These are phyloP conservation scores for Siphamia tubifer DNA, from an alignment of 2,113 vertebrate genomes.

Conservation along the genomic window DNA sequence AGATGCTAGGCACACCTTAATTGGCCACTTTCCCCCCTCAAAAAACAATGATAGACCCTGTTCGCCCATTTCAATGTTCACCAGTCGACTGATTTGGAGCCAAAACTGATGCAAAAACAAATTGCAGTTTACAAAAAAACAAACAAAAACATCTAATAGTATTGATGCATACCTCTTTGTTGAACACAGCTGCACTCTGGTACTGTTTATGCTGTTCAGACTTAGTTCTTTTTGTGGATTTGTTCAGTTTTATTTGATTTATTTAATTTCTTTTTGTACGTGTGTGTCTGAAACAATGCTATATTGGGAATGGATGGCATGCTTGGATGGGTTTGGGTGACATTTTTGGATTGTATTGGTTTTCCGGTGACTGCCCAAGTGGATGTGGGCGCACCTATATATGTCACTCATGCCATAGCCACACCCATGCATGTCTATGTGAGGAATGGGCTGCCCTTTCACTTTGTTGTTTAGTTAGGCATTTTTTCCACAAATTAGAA, in stretches of 20 bases:
- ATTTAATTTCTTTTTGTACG: conserved; percentile 61
- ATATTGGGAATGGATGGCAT: conserved; percentile 78
- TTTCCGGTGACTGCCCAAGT: conserved; percentile 61
- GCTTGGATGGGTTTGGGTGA: conserved; percentile 78
- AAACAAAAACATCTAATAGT: conserved; percentile 72
- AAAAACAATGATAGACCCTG: conserved; percentile 3
- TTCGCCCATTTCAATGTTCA: conserved; percentile 12
- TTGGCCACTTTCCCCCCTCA: conserved; percentile 25
- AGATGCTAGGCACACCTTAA: conserved; percentile 44
- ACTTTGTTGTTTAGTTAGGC: conserved; percentile 68
- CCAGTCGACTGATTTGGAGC: conserved; percentile 38
- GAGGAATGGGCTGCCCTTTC: conserved; percentile 77
- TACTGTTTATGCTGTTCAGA: conserved; percentile 68
- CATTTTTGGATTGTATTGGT: conserved; percentile 67
- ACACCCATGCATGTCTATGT: conserved; percentile 80
- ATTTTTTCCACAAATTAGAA: conserved; percentile 40
- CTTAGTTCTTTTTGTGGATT: conserved; percentile 64
- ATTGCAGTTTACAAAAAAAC: no score
- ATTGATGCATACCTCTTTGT: conserved; percentile 61
- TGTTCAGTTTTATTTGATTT: conserved; percentile 61
- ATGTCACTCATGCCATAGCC: conserved; percentile 71
- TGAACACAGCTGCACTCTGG: conserved; percentile 70
- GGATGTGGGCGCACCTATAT: conserved; percentile 68
- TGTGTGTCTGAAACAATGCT: conserved; percentile 70
- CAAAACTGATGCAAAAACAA: conserved; percentile 49